These are phyloP conservation scores for Himalopsyche kuldschensis DNA, from an alignment of 2,888 invertebrate genomes.

Conservation along the genomic window DNA sequence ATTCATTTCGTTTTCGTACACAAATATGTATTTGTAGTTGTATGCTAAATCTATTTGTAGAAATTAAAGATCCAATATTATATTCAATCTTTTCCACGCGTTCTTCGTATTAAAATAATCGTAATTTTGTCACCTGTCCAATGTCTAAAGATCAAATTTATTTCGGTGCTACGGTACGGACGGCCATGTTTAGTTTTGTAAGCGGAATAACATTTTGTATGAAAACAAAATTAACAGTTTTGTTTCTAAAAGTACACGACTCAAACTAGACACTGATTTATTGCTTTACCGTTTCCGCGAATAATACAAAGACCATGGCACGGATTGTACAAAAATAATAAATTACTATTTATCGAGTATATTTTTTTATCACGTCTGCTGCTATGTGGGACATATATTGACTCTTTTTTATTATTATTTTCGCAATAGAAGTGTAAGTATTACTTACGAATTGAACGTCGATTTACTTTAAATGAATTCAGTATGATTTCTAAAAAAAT, in stretches of 20 bases:
- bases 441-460: too few relatives aligned
- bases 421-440: too few relatives aligned
- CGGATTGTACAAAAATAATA: not conserved
- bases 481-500: too few relatives aligned
- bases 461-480: too few relatives aligned
- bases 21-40: not conserved
- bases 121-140: not conserved
- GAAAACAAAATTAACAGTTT: not conserved
- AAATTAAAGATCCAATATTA: not conserved
- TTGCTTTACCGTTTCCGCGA: not conserved
- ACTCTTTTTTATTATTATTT: too few relatives aligned
- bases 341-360: not conserved
- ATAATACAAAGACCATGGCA: not conserved
- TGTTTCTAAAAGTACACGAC: not conserved
- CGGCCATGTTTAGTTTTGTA: not conserved
- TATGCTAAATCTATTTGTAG: not conserved
- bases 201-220: not conserved
- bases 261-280: not conserved
- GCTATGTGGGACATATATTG: too few relatives aligned
- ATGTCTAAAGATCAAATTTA: conserved; percentile 13
- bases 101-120: not conserved
- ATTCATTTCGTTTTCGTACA: not conserved
- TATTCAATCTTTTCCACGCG: not conserved
- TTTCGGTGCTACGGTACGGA: not conserved
- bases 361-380: not conserved